phyloP scores from a whole-genome alignment of 2,888 invertebrate genomes.

The Lycophotia porphyrea region DNA sequence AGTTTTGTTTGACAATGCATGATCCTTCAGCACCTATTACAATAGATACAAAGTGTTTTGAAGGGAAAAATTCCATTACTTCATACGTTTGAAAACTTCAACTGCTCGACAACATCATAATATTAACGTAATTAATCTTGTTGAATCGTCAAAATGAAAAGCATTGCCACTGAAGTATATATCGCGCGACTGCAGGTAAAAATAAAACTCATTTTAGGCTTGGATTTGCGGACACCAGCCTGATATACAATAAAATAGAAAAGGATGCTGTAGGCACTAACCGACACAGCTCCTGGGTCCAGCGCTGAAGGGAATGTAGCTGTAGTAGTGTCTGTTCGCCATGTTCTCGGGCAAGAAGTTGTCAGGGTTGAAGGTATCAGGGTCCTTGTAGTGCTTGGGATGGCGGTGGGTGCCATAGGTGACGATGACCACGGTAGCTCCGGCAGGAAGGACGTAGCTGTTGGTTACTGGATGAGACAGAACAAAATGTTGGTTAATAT shows the following conservation, averaged over 20 bases:
- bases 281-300: slow-evolving; percentile 95
- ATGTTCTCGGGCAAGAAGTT: slow-evolving; percentile 94
- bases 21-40: neutral
- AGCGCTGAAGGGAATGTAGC: slow-evolving; percentile 95
- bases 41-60: neutral
- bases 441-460: slow-evolving; percentile 92
- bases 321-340: slow-evolving; percentile 94
- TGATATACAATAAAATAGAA: neutral
- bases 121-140: neutral
- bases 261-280: slow-evolving; percentile 73
- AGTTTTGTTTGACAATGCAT: neutral
- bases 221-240: neutral
- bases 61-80: neutral
- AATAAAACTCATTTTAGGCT: neutral
- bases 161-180: neutral
- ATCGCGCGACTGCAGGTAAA: neutral
- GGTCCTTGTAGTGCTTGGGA: slow-evolving; percentile 92
- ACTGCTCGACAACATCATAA: neutral
- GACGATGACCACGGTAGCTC: slow-evolving; percentile 92
- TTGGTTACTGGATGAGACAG: slow-evolving; percentile 87
- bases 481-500: neutral
- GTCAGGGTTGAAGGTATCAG: slow-evolving; percentile 94
- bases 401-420: slow-evolving; percentile 92
- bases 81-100: neutral
- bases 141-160: neutral